Evolutionary conservation across 1,140 invertebrate species (phyloP), one percentile per base, ranked within the genome.

Genomic region (Pseudomyrmex concolor): DNA sequence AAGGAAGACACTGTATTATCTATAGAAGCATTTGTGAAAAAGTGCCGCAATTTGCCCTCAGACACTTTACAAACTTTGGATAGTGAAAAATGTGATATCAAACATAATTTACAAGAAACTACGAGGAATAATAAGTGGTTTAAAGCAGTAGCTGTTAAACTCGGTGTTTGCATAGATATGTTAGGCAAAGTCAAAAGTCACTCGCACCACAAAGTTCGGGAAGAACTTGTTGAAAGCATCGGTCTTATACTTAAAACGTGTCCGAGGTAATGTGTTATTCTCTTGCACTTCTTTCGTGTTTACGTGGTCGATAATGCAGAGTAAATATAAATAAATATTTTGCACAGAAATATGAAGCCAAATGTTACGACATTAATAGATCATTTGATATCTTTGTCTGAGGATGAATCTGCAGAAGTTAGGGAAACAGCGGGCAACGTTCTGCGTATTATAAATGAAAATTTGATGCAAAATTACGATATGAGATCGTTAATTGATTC

Each of bases 351-450:
- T 83, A 95, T 96, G 94, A 93, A 94, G 80, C 91, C 93, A 19
- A 95, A 95, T 59, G 89, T 95, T 59, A 91, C 94, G 66, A 92
- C 94, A 83, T 89, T 95, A 8, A 90, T 96, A 19, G 95, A 96
- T 90, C 94, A 96, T 71, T 88, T 96, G 9, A 95, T 96, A 64
- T 93, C 94, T 9, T 89, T 96, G 3, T 94, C 95, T 0, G 95
- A 96, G 91, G 96, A 96, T 91, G 94, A 95, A 54, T 92, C 93
- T 68, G 59, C 86, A 8, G 92, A 95, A 87, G 94, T 96, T 22
- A 88, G 92, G 8, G 82, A 92, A n/a, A 91, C 89, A 72, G 94
- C 94, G 82, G 86, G 87, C 0, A 77, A 84, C 19, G 90, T 92
- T 0, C 85, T 96, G n/a, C 76, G 89, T 19, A 15, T 68, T 8